Evolutionary conservation across 2,888 invertebrate species (phyloP), one percentile per base, ranked within the genome.

Genomic region (Atethmia centrago): DNA sequence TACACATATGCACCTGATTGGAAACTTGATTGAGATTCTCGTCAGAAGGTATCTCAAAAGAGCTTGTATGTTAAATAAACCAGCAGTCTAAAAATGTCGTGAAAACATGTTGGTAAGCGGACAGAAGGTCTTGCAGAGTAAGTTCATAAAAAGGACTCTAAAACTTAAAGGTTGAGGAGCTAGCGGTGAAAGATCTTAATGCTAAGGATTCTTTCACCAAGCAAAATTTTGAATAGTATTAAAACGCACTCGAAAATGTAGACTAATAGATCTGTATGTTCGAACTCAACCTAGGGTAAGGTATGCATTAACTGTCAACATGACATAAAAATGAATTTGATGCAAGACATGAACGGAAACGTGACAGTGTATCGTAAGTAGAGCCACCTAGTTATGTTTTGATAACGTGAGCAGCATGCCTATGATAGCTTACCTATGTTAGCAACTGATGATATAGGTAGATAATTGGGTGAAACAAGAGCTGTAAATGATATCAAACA

Each of bases 361-460:
- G 73, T 74, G 64, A 63, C 73, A 47, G 40, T 47, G 25, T 66
- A 69, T 31, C 36, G 71, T 67, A 62, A 65, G 61, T 55, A 36
- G 49, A 53, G 67, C 75, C 71, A 79, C 45, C 78, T 70, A 73
- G 70, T 64, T 77, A 70, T 76, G 77, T 82, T 80, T 65, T 82
- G 78, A 84, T 88, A 85, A 83, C 82, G 82, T 55, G 67, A 79
- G 71, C 71, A 83, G 71, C 86, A 81, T 74, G 71, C 56, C 69
- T 70, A 76, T 77, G 84, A 84, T 88, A 86, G 63, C 55, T 76
- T 74, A 70, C 72, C 76, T 76, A 69, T 85, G 80, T 78, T 87
- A 64, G 65, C 59, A 65, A 74, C 68, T 62, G 74, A 74, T 83
- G 79, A 82, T 86, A 81, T 83, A 80, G 70, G 55, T 74, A 77